Conservation (phyloP, 2,888 invertebrate genomes). For the Chymomyza caudatula region DNA sequence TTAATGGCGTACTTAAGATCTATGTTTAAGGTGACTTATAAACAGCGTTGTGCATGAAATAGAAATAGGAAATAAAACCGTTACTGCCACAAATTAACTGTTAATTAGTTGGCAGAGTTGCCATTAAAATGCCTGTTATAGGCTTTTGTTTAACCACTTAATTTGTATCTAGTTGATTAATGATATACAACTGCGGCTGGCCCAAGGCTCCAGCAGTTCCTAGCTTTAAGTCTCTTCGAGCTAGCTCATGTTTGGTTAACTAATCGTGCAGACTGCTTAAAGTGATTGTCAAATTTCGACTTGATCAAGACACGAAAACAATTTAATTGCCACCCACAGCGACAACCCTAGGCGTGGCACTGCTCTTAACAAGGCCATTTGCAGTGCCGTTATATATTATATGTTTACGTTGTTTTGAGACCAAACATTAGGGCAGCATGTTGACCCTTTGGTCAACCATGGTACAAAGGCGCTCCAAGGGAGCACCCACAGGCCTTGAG, state of each 20-base stretch:
- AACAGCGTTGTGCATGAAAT: not conserved
- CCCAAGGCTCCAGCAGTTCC: not conserved
- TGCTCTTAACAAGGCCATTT: conserved; percentile 14
- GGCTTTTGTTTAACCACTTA: not conserved
- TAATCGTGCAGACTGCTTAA: conserved; percentile 1
- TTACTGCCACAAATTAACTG: not conserved
- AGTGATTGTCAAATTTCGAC: conserved; percentile 9
- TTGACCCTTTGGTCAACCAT: not conserved
- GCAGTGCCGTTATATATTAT: not conserved
- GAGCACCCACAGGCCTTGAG: not conserved
- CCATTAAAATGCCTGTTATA: not conserved
- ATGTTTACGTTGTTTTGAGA: not conserved
- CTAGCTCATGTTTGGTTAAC: not conserved
- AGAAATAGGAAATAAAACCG: not conserved
- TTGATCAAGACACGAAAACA: conserved; percentile 10
- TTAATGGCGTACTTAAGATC: not conserved
- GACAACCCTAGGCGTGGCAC: conserved; percentile 12
- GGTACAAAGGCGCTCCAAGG: not conserved
- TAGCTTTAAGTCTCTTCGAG: not conserved
- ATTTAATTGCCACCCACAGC: conserved; percentile 26
- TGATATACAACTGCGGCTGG: not conserved
- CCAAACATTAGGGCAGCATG: not conserved
- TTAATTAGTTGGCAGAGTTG: not conserved
- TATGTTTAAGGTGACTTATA: not conserved
- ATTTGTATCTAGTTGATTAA: not conserved